A percentile compares a stretch with the other conserved stretches of the same genome.
Evolutionary conservation across 1,140 invertebrate species (phyloP).

Genomic region (Drosophila azteca): DNA sequence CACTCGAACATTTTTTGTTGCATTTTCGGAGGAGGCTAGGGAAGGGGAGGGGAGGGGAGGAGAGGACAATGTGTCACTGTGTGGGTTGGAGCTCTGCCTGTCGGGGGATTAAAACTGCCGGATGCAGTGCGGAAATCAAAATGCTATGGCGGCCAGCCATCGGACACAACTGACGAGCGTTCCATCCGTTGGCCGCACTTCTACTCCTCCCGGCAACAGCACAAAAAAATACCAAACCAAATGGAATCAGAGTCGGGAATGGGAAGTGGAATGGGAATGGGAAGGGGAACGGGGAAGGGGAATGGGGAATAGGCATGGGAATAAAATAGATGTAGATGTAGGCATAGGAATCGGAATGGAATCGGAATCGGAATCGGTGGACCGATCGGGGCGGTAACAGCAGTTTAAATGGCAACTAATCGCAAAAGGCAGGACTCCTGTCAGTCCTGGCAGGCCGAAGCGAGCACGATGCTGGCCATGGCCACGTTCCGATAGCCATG

Average conservation of each 20-base stretch:
- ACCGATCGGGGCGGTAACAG: slow-evolving; percentile 53
- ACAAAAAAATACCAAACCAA: slow-evolving; percentile 21
- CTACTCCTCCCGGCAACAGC: background rate
- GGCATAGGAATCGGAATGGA: slow-evolving; percentile 45
- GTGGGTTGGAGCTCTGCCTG: slow-evolving; percentile 30
- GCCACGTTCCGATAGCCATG: slow-evolving; percentile 62
- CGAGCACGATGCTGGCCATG: slow-evolving; percentile 22
- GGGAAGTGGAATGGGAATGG: slow-evolving; percentile 29
- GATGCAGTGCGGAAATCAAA: slow-evolving; percentile 78
- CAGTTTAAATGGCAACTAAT: slow-evolving; percentile 82
- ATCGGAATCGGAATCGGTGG: slow-evolving; percentile 36
- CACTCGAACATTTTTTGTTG: slow-evolving; percentile 25
- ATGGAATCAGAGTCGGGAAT: slow-evolving; percentile 14
- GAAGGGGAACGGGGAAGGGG: background rate
- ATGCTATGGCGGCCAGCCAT: slow-evolving; percentile 65
- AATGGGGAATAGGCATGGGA: background rate
- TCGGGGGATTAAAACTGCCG: slow-evolving; percentile 73
- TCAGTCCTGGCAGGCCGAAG: background rate
- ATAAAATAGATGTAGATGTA: slow-evolving; percentile 1
- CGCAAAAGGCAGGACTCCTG: slow-evolving; percentile 57
- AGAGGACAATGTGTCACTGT: slow-evolving; percentile 1
- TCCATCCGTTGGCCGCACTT: slow-evolving; percentile 22
- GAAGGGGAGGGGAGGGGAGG: background rate
- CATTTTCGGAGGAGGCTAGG: background rate
- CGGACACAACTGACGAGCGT: slow-evolving; percentile 49